A percentile compares a stretch with the other conserved stretches of the same genome.
phyloP scores from a whole-genome alignment of 1,140 invertebrate genomes.

The Agrilus planipennis region DNA sequence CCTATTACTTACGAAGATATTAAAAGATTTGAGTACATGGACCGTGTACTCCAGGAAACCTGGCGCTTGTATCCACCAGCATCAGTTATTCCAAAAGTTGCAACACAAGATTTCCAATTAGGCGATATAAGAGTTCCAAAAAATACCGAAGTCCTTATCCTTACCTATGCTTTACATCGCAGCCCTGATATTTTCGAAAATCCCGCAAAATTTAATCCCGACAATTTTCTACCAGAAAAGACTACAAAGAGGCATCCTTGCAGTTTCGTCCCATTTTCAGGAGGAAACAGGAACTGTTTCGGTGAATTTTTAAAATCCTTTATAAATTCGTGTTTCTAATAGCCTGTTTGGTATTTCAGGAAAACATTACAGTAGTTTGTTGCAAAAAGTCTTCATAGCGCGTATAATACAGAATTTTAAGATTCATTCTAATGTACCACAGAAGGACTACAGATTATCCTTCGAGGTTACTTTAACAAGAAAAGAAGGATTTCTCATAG shows the following conservation, averaged over 20 bases:
- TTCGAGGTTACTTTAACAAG: no score
- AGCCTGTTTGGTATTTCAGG: no score
- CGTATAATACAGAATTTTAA: no score
- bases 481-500: no score
- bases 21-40: slow-evolving; percentile 45
- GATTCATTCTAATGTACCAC: no score
- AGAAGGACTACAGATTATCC: no score
- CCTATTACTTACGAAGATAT: slow-evolving; percentile 40
- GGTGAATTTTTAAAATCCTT: no score
- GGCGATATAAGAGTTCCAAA: slow-evolving; percentile 4
- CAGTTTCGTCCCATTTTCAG: slow-evolving; percentile 1
- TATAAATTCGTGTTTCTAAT: no score
- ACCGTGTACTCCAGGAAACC: slow-evolving; percentile 51
- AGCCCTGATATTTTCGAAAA: not conserved
- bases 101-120: slow-evolving; percentile 32
- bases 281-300: not conserved
- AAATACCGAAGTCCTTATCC: not conserved
- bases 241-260: slow-evolving; percentile 1
- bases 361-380: no score
- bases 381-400: no score
- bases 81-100: slow-evolving; percentile 39
- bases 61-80: slow-evolving; percentile 49
- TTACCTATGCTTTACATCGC: not conserved
- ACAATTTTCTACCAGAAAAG: slow-evolving; percentile 1
- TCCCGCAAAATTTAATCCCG: not conserved